Evolutionary conservation across 2,113 vertebrate species (phyloP).

Genomic region (Cinclus cinclus): DNA sequence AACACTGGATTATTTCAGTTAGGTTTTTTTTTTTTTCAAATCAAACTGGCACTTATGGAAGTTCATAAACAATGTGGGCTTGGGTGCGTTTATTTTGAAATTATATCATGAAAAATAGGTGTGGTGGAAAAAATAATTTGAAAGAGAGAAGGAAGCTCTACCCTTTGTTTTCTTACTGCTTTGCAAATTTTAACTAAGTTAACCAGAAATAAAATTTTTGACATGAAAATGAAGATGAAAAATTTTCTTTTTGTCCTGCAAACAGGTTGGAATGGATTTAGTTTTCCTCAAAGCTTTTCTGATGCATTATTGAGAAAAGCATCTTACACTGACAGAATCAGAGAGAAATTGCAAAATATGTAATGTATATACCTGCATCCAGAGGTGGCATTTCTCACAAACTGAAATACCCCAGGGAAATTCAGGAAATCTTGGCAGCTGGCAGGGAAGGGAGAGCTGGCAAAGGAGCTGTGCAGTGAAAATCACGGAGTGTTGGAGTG

Average conservation of each 20-base stretch:
- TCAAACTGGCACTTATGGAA: not conserved
- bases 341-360: not conserved
- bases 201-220: not conserved
- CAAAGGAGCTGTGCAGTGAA: not conserved
- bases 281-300: not conserved
- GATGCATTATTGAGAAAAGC: not conserved
- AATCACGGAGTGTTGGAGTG: not conserved
- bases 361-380: not conserved
- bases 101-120: not conserved
- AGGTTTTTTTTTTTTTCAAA: not conserved
- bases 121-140: fast-evolving
- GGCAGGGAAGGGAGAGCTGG: not conserved
- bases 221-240: not conserved
- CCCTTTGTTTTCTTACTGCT: not conserved
- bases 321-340: not conserved
- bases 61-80: not conserved
- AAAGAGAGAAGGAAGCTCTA: not conserved
- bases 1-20: not conserved
- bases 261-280: not conserved
- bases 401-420: not conserved
- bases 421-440: not conserved
- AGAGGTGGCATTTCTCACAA: not conserved
- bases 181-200: not conserved
- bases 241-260: not conserved
- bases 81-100: not conserved